Conservation (phyloP, 2,113 vertebrate species). For the Cyprinodon tularosa region DNA sequence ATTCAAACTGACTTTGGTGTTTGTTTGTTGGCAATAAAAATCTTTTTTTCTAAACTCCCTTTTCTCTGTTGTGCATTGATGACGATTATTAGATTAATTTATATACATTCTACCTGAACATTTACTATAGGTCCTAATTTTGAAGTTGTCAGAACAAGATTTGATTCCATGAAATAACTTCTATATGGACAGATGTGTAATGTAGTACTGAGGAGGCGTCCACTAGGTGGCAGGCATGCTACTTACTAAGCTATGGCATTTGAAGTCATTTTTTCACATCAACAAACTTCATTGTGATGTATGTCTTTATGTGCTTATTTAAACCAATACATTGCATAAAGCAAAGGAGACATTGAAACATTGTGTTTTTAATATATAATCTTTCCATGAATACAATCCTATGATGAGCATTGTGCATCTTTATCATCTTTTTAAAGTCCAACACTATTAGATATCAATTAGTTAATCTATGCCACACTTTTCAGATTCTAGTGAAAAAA, state of each 20-base stretch:
- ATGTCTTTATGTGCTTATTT: not conserved
- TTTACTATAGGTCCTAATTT: not conserved
- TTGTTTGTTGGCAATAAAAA: conserved; percentile 14
- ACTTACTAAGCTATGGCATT: not conserved
- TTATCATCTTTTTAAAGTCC: too few relatives aligned
- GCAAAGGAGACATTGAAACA: not conserved
- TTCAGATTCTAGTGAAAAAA: not conserved
- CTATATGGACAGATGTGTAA: not conserved
- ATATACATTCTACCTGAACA: not conserved
- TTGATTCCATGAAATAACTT: not conserved
- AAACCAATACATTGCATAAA: not conserved
- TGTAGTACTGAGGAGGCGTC: not conserved
- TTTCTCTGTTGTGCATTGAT: not conserved
- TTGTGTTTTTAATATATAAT: not conserved
- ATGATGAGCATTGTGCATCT: too few relatives aligned
- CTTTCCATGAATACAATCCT: too few relatives aligned
- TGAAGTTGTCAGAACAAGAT: not conserved
- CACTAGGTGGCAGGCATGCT: conserved; percentile 36
- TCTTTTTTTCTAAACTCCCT: not conserved
- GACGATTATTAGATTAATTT: not conserved
- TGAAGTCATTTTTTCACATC: too few relatives aligned
- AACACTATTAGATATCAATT: too few relatives aligned
- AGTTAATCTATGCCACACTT: not conserved
- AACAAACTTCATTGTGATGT: too few relatives aligned
- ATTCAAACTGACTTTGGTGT: conserved; percentile 8